These are phyloP conservation scores for Cantharis rustica DNA, from an alignment of 2,888 invertebrate species.

Conservation along the genomic window DNA sequence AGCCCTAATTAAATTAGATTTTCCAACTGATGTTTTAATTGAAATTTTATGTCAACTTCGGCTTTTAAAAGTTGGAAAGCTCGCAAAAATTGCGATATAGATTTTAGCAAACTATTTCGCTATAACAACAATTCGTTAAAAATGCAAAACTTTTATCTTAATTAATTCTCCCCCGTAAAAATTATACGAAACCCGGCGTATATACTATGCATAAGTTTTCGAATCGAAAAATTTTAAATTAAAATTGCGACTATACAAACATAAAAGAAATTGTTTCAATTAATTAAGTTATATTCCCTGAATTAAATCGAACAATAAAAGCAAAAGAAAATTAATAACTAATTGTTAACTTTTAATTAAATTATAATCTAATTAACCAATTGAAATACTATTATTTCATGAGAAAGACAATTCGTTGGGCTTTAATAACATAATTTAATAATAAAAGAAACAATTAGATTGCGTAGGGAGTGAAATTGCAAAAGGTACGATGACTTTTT, in stretches of 20 bases:
- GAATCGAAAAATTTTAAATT: neutral
- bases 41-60: neutral
- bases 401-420: conserved; percentile 34
- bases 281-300: neutral
- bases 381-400: conserved; percentile 52
- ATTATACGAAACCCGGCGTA: neutral
- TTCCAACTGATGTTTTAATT: neutral
- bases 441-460: conserved; percentile 41
- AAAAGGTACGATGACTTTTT: conserved; percentile 24
- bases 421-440: conserved; percentile 40
- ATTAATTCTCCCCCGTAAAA: neutral
- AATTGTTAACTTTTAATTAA: conserved; percentile 46
- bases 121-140: neutral
- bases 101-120: neutral
- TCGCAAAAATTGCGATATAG: neutral
- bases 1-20: neutral
- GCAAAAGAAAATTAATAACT: conserved; percentile 32
- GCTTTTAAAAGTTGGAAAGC: neutral
- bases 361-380: conserved; percentile 53
- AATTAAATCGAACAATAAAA: conserved; percentile 10
- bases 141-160: neutral
- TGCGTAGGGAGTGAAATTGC: conserved; percentile 25
- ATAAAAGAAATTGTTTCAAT: neutral
- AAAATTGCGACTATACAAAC: neutral
- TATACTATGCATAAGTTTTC: neutral